Evolutionary conservation across 2,888 invertebrate genomes (phyloP).

Genomic region (Meganola albula): DNA sequence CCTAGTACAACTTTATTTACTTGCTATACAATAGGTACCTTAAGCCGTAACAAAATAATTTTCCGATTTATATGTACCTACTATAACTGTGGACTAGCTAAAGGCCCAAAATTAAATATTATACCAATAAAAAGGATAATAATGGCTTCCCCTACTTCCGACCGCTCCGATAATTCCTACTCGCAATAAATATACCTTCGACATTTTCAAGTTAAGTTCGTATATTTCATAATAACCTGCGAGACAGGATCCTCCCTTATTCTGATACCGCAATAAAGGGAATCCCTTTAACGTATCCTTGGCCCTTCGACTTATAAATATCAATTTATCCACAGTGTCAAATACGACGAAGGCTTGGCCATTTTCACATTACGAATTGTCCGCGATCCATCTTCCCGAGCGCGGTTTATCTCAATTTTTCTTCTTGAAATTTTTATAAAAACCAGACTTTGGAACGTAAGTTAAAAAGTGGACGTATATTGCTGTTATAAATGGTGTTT

Average conservation of each 20-base stretch:
- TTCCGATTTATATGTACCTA: slow-evolving; percentile 63
- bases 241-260: slow-evolving; percentile 67
- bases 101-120: slow-evolving; percentile 75
- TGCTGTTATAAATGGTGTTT: slow-evolving; percentile 33
- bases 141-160: slow-evolving; percentile 71
- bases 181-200: slow-evolving; percentile 74
- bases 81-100: slow-evolving; percentile 48
- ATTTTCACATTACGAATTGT: slow-evolving; percentile 67
- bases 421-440: slow-evolving; percentile 39
- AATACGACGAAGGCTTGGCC: slow-evolving; percentile 63
- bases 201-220: slow-evolving; percentile 68
- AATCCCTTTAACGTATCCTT: slow-evolving; percentile 73
- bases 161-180: slow-evolving; percentile 66
- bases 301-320: slow-evolving; percentile 75
- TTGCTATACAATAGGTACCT: too few relatives aligned
- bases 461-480: slow-evolving; percentile 29
- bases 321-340: slow-evolving; percentile 75
- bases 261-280: slow-evolving; percentile 70
- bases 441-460: slow-evolving; percentile 25
- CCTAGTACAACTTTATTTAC: too few relatives aligned
- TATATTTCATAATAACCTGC: slow-evolving; percentile 74
- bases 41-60: slow-evolving; percentile 52
- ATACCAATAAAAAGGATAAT: slow-evolving; percentile 77
- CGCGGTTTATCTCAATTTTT: slow-evolving; percentile 54
- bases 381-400: slow-evolving; percentile 48